These are phyloP conservation scores for Poecilia gillii DNA, from an alignment of 2,797 vertebrate genomes.

Conservation along the genomic window DNA sequence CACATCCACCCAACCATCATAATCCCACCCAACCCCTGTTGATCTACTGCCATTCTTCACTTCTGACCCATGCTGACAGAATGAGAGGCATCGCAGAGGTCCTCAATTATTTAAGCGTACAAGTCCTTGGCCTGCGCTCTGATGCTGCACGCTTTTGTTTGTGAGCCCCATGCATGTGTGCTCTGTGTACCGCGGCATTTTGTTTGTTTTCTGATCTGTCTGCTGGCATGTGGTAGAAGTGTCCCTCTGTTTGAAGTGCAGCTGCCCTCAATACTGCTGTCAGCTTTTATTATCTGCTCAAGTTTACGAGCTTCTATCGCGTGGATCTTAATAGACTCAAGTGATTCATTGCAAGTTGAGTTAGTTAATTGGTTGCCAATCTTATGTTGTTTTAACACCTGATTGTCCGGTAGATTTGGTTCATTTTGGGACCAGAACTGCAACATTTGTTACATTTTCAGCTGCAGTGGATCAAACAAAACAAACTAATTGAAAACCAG, in stretches of 20 bases:
- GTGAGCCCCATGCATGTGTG: conserved; percentile 5
- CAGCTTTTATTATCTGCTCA: conserved; percentile 14
- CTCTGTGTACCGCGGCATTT: conserved; percentile 23
- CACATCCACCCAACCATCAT: conserved; percentile 43
- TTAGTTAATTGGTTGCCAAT: background rate
- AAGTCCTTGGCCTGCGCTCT: conserved; percentile 52
- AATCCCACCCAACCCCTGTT: conserved; percentile 49
- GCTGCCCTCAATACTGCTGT: conserved; percentile 1
- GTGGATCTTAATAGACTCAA: background rate
- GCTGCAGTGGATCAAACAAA: too few species aligned
- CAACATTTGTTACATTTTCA: too few species aligned
- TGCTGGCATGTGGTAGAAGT: conserved; percentile 29
- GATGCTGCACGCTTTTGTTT: conserved; percentile 57
- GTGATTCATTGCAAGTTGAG: background rate
- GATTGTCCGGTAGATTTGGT: too few species aligned
- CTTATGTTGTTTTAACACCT: background rate
- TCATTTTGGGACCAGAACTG: too few species aligned
- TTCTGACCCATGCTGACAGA: conserved; percentile 66
- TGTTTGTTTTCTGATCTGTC: conserved; percentile 49
- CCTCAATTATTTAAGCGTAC: conserved; percentile 76
- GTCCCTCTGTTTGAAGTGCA: conserved; percentile 37
- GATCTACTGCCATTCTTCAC: conserved; percentile 44
- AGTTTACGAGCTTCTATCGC: background rate
- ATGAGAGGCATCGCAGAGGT: conserved; percentile 57
- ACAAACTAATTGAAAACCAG: too few species aligned